Evolutionary conservation across 2,888 invertebrate species (phyloP), one percentile per base, ranked within the genome.

Genomic region (Agonopterix alstromeriana): DNA sequence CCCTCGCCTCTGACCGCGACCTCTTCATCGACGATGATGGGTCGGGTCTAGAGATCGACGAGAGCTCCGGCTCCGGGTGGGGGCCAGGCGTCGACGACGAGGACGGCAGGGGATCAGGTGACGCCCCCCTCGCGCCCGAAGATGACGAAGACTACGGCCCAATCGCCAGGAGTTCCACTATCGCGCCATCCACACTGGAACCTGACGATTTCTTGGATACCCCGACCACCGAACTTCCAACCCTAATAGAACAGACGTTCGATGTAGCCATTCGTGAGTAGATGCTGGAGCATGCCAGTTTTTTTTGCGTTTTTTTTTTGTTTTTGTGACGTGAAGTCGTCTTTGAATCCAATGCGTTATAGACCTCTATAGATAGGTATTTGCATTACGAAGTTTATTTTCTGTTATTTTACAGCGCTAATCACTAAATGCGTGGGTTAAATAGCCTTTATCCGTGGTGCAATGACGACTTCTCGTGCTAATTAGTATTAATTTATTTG

Each of bases 11-110:
- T 47, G 86, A 88, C 65, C 90, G 90, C 73, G 94, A 94, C 73
- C 90, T 93, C 65, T 94, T 93, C 84, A 91, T 94, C 74, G 94
- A 94, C 85, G 94, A 94, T 82, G 94, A 94, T 69, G 91, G 90
- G 67, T 91, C 93, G 67, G 95, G 95, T 73, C 91, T 94, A 89
- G 95, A 95, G 74, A 91, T 94, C 89, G 92, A 90, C 74, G 77
- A 92, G 80, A 95, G 95, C 72, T 95, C 95, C 72, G 96, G 96
- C 67, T 95, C 95, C 77, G 96, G 96, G 58, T 93, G 92, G 88
- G 95, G 87, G 58, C 83, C 86, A 49, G 86, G 95, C 58, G 93
- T 94, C 56, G 94, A 94, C 90, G 95, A 95, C 90, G 95, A 95
- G 73, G 95, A 85, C 83, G 78, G 70, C 56, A 78, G 82, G 57